Evolutionary conservation across 53 echinoderm and acorn worm species (phyloP), one percentile per base, ranked within the genome.

Genomic region (Patiria pectinifera): DNA sequence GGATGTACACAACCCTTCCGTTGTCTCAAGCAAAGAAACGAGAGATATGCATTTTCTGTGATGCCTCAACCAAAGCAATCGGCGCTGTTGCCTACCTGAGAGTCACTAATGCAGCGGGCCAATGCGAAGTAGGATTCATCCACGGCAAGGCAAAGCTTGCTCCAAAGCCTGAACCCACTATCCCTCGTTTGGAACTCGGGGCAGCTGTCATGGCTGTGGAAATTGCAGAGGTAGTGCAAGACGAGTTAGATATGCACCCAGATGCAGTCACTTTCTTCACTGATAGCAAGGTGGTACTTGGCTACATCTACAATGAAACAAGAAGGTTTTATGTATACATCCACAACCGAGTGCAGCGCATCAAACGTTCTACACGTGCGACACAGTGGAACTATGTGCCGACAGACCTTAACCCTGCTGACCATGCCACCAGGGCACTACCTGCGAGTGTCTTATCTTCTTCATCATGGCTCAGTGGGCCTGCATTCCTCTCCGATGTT

Each of bases 281-380:
- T 4, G 95, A 95, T 82, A 93, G 95, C 79, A 83, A 89, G 59
- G 78, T 94, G 0, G 94, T 86, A 6, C 89, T 86, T 15, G 93
- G 93, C 8, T 93, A 93, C 69, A 95, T 91, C 61, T 80, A 60
- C 60, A 95, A 95, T 48, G 85, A 78, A 9, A 62, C 93, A 11
- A 90, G 92, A 59, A 82, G 95, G 16, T 95, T 95, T 69, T 92
- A 95, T 24, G 92, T 89, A 10, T 95, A 95, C 76, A 84, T 95
- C 62, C 84, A 83, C 11, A 95, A 92, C 61, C 83, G 91, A 48
- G 95, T 95, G 3, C 84, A 92, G 45, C 92, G 92, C 43, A 95
- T 93, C 24, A 89, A 23, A 69, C 63, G 78, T 35, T 82, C 87
- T 4, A 71, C 94, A 5, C 58, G 76, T 62, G 83, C 95, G 25